phyloP scores from a whole-genome alignment of 2,113 vertebrate genomes.

The Synchiropus splendidus region DNA sequence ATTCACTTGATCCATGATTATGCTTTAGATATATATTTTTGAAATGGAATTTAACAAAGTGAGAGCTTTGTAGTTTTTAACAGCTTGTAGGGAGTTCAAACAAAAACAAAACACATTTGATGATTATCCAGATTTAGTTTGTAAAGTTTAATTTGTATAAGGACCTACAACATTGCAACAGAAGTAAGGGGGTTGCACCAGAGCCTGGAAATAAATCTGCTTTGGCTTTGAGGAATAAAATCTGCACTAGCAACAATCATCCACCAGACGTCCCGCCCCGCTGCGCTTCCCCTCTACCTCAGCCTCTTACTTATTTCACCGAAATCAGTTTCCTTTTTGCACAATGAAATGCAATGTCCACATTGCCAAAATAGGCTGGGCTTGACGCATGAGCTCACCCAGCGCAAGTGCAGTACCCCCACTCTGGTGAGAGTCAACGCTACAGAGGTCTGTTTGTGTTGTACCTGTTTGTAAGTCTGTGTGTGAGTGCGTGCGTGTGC shows the following conservation, averaged over 20 bases:
- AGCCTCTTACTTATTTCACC: constrained; percentile 41
- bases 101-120: constrained; percentile 9
- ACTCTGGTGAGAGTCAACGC: constrained; percentile 33
- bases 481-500: constrained; percentile 18
- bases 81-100: no score
- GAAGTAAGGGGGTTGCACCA: constrained; percentile 49
- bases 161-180: constrained; percentile 54
- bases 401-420: constrained; percentile 52
- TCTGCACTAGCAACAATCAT: constrained; percentile 52
- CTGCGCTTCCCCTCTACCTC: constrained; percentile 60
- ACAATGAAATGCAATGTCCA: constrained; percentile 53
- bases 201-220: constrained; percentile 23
- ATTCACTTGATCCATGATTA: constrained; percentile 63
- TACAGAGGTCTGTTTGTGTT: constrained; percentile 41
- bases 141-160: constrained; percentile 41
- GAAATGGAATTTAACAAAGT: constrained; percentile 15
- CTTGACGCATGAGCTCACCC: constrained; percentile 36
- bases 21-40: constrained; percentile 59
- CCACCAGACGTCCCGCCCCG: constrained; percentile 44
- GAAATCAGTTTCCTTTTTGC: constrained; percentile 54
- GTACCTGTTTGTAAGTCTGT: constrained; percentile 22
- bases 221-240: constrained; percentile 29
- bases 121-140: constrained; percentile 46
- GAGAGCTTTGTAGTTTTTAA: no score
- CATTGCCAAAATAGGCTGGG: constrained; percentile 54